Conservation (phyloP, 2,113 vertebrate genomes). For the Microtus pennsylvanicus region DNA sequence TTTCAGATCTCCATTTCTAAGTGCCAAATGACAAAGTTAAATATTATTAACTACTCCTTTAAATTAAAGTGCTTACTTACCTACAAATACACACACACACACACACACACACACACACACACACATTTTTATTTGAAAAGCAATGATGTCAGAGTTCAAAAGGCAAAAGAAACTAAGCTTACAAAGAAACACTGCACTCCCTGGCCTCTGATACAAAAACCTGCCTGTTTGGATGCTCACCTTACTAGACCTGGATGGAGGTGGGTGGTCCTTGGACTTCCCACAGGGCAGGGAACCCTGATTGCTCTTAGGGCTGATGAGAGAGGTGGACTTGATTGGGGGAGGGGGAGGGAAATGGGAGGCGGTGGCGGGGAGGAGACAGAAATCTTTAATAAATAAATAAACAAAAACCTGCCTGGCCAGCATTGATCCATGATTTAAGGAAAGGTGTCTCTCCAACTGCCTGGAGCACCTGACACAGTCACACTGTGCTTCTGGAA, state of each 20-base stretch:
- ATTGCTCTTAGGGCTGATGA: background rate
- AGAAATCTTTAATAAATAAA: too few relatives aligned
- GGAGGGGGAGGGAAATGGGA: too few relatives aligned
- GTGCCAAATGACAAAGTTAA: constrained; percentile 32
- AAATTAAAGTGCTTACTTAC: constrained; percentile 14
- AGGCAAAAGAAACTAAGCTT: background rate
- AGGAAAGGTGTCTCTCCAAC: background rate
- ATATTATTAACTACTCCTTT: constrained; percentile 31
- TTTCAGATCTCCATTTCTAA: background rate
- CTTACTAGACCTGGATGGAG: too few relatives aligned
- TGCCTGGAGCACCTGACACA: background rate
- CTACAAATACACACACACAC: too few relatives aligned
- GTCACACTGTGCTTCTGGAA: background rate
- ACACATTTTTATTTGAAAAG: constrained; percentile 21
- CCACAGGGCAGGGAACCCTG: too few relatives aligned
- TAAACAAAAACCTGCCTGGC: constrained; percentile 18
- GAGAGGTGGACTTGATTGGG: too few relatives aligned
- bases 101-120: background rate
- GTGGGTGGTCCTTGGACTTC: too few relatives aligned
- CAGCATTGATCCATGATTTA: background rate
- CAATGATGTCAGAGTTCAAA: background rate
- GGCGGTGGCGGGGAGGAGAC: too few relatives aligned
- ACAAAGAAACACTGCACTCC: background rate
- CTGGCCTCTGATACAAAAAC: constrained; percentile 4
- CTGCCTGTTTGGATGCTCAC: too few relatives aligned